These are phyloP conservation scores for Lamellibrachia columna DNA, from an alignment of 2,888 invertebrate genomes.

Conservation along the genomic window DNA sequence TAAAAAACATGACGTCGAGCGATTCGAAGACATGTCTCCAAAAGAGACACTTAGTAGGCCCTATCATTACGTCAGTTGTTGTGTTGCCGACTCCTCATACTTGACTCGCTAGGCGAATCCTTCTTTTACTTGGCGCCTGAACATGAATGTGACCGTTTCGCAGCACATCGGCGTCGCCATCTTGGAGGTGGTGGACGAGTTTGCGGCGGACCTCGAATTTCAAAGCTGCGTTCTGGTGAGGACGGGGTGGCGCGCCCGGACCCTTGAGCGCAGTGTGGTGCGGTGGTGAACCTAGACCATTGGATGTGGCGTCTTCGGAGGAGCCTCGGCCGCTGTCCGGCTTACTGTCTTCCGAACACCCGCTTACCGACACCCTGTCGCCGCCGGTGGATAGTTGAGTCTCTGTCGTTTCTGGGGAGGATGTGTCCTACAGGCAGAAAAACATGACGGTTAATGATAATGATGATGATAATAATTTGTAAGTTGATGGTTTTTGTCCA, in stretches of 20 bases:
- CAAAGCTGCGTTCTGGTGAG: not conserved
- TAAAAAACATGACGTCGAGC: not conserved
- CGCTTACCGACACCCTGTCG: not conserved
- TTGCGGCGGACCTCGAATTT: not conserved
- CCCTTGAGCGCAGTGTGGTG: not conserved
- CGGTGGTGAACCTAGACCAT: not conserved
- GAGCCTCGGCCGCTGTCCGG: not conserved
- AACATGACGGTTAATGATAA: not conserved
- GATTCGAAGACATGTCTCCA: not conserved
- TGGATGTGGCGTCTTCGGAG: not conserved
- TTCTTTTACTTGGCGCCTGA: not conserved
- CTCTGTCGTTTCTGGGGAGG: not conserved
- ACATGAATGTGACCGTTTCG: not conserved
- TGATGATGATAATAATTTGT: not conserved
- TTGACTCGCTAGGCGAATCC: not conserved
- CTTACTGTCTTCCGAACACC: not conserved
- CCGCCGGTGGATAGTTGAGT: not conserved
- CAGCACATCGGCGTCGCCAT: not conserved
- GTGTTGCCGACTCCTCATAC: not conserved
- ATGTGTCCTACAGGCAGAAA: not conserved
- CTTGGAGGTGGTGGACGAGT: not conserved
- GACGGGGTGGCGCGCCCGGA: not conserved
- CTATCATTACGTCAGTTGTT: not conserved
- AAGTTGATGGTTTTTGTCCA: not conserved
- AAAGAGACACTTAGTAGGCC: not conserved